phyloP scores from a whole-genome alignment of 2,888 invertebrate species.

The Euproctis similis region DNA sequence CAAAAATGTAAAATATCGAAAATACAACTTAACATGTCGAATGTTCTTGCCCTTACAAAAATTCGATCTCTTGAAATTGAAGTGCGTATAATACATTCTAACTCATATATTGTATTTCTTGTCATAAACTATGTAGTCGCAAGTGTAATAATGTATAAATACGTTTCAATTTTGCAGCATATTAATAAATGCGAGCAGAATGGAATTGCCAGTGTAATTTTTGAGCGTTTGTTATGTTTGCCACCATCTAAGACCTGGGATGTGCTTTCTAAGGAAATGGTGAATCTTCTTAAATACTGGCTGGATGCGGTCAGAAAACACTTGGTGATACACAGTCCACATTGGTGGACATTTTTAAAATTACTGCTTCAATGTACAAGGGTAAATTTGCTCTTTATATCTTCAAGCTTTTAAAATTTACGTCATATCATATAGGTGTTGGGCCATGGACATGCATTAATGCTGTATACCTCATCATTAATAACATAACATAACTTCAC shows the following conservation, averaged over 20 bases:
- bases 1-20: conserved; percentile 26
- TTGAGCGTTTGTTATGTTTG: conserved; percentile 36
- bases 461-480: no score
- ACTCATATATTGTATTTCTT: neutral
- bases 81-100: conserved; percentile 34
- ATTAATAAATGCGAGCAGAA: conserved; percentile 46
- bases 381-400: conserved; percentile 27
- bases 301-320: conserved; percentile 46
- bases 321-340: conserved; percentile 33
- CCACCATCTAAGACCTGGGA: conserved; percentile 50
- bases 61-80: conserved; percentile 48
- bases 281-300: conserved; percentile 48
- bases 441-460: no score
- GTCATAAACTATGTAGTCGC: neutral
- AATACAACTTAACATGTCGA: conserved; percentile 43
- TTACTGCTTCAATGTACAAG: conserved; percentile 40
- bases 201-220: conserved; percentile 44
- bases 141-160: neutral
- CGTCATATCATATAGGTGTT: no score
- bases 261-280: conserved; percentile 42
- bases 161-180: conserved; percentile 35
- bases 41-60: conserved; percentile 45
- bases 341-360: conserved; percentile 55
- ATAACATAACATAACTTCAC: no score
- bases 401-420: no score